These are phyloP conservation scores for Periparus ater DNA, from an alignment of 2,797 vertebrate genomes.

Conservation along the genomic window DNA sequence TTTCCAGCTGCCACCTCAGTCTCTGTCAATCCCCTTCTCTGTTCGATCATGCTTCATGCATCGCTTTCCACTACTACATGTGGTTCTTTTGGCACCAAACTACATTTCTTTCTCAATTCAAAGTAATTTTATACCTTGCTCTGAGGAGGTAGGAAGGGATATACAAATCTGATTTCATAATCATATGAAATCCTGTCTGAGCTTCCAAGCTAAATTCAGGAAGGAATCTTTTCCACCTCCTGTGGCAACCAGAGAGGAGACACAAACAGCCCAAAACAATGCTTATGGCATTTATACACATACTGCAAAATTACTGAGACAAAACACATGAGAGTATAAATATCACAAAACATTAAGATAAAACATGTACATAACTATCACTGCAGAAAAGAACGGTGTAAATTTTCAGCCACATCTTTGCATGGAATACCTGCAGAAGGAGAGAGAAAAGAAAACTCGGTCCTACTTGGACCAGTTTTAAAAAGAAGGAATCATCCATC, in stretches of 20 bases:
- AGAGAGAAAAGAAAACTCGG: background rate
- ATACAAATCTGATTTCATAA: background rate
- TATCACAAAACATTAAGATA: background rate
- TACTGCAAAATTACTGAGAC: background rate
- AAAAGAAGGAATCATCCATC: background rate
- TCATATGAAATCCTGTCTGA: background rate
- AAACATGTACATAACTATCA: background rate
- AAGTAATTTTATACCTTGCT: background rate
- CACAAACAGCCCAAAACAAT: background rate
- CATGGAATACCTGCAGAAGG: background rate
- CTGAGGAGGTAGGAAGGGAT: background rate
- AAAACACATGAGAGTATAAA: background rate
- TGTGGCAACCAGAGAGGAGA: background rate
- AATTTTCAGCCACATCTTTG: background rate
- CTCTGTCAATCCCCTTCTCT: background rate
- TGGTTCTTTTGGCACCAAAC: background rate
- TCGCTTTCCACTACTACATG: background rate
- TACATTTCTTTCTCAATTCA: background rate
- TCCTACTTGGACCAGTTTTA: background rate
- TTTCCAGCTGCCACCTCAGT: background rate
- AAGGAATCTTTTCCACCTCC: background rate
- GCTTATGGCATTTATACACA: background rate
- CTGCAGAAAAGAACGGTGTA: background rate
- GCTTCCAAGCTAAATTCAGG: background rate
- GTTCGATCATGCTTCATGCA: fast-evolving